Conservation (phyloP, 2,113 vertebrate genomes). For the Puntigrus tetrazona region DNA sequence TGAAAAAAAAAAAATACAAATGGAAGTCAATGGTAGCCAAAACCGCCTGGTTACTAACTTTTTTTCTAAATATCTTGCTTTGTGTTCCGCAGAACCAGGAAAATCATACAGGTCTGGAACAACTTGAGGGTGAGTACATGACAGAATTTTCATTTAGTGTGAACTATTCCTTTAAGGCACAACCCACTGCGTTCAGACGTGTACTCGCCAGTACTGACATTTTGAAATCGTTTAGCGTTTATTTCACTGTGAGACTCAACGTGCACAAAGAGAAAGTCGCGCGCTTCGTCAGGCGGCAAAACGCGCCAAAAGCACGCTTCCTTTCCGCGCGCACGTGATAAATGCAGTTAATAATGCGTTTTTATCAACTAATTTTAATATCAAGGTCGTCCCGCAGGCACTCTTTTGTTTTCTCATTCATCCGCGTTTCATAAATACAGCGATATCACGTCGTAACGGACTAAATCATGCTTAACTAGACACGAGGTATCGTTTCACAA, state of each 20-base stretch:
- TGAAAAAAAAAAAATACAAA: too few species aligned
- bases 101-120: too few species aligned
- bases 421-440: not conserved
- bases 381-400: not conserved
- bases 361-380: not conserved
- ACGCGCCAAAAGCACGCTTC: not conserved
- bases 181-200: not conserved
- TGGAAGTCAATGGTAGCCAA: too few species aligned
- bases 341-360: not conserved
- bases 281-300: not conserved
- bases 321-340: not conserved
- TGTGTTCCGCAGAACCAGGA: too few species aligned
- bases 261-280: not conserved
- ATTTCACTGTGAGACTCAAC: not conserved
- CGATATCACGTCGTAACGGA: not conserved
- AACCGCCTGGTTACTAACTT: too few species aligned
- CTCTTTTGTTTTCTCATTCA: not conserved
- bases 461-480: not conserved
- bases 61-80: too few species aligned
- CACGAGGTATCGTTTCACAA: not conserved
- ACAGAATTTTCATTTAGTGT: too few species aligned
- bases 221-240: not conserved
- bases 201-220: not conserved
- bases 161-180: too few species aligned
- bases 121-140: too few species aligned